Base-by-base conservation (phyloP, 2,888 invertebrate species). In the Hedya salicella region DNA sequence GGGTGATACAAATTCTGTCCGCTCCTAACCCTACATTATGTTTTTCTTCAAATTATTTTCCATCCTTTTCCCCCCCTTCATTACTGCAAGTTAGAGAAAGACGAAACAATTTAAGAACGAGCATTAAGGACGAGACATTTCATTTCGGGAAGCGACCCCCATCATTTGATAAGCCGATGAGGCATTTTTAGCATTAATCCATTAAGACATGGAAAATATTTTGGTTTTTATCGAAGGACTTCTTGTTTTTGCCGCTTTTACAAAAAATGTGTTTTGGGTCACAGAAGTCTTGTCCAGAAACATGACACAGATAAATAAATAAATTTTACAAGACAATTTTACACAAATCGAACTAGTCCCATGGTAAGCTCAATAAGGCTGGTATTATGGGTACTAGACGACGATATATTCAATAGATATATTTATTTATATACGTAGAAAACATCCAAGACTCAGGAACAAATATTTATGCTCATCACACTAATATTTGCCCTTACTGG, bases 101-200 rank as follows among this genome's bases (percentile, higher is more conserved):
- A 86, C 49, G 69, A 74, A 53, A 40, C 62, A 70, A 76, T 68
- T 71, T 77, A 80, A 87, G 81, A 79, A 77, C 75, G 74, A 78
- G 81, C 81, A 84, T 88, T 86, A 88, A 61, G 79, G 80, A 78
- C 78, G 79, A 80, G 85, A 82, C 87, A 87, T 88, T 91, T 91
- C 83, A 90, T 91, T 91, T 88, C 78, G 78, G 83, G 81, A 82
- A 80, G 76, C 80, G 85, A 87, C 86, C 89, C 83, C 86, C 84
- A 81, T 91, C 88, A 91, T 90, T 89, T 87, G 87, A 89, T 90
- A 89, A 91, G 88, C 86, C 84, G 83, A 79, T 80, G 85, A 83
- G 87, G 85, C 81, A 84, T 87, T 90, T 82, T 88, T 83, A 85
- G 86, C 85, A 81, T 86, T 86, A 88, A 87, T 88, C 85, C 86